A percentile compares a stretch with the other conserved stretches of the same genome.
Conservation (phyloP, 2,113 vertebrate genomes). For the Mandrillus leucophaeus region DNA sequence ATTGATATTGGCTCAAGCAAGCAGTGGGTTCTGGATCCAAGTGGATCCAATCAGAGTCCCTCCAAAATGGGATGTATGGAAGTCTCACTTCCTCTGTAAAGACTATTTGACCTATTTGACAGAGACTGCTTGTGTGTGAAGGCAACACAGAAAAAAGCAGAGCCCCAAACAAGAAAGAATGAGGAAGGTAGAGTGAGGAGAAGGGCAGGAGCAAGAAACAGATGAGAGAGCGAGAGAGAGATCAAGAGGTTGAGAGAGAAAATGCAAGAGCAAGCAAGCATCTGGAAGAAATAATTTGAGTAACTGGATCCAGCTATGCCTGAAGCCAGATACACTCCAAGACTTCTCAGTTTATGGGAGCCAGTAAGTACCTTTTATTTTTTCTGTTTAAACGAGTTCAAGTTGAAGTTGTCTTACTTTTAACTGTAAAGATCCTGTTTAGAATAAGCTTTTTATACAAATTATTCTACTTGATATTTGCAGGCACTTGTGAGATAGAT, state of each 20-base stretch:
- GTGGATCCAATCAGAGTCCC: not conserved
- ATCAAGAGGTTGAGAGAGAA: not conserved
- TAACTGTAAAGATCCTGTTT: conserved; percentile 26
- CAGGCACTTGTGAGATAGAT: not conserved
- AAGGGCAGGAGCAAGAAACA: not conserved
- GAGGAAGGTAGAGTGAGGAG: not conserved
- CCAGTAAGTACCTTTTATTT: conserved; percentile 42
- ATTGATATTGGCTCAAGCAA: not conserved
- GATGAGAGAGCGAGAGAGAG: not conserved
- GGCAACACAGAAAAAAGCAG: not conserved
- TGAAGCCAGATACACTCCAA: conserved; percentile 67
- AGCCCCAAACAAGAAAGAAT: not conserved
- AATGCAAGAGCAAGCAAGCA: conserved; percentile 27
- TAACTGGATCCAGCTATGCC: conserved; percentile 71
- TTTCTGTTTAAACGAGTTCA: conserved; percentile 51
- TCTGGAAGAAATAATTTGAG: conserved; percentile 63
- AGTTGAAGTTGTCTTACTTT: conserved; percentile 31
- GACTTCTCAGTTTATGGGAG: conserved; percentile 46
- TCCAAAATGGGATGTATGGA: not conserved
- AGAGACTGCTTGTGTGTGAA: not conserved
- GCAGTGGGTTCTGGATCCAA: not conserved
- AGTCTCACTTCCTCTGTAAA: not conserved
- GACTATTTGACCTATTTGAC: not conserved
- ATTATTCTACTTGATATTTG: conserved; percentile 41
- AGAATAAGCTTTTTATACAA: conserved; percentile 26